A percentile compares a stretch with the other conserved stretches of the same genome.
phyloP scores from a whole-genome alignment of 2,888 invertebrate species.

The Luperina nickerlii region DNA sequence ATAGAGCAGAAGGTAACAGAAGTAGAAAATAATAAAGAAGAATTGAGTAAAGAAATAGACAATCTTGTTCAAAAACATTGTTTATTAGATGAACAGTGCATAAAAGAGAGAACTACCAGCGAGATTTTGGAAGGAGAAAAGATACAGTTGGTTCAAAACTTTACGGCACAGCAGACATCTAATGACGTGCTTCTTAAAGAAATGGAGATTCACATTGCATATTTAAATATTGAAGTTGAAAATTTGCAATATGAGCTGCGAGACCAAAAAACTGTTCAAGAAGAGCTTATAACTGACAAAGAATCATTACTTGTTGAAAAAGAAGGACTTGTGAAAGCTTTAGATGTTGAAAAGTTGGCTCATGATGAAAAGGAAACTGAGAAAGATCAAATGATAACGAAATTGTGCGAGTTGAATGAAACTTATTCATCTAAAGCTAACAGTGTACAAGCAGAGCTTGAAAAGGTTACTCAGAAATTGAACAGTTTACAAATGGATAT shows the following conservation, averaged over 20 bases:
- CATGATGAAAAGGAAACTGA: constrained; percentile 68
- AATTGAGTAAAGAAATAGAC: constrained; percentile 44
- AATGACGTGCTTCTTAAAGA: constrained; percentile 50
- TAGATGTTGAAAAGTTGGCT: constrained; percentile 68
- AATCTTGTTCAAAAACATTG: constrained; percentile 48
- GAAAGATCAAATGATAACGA: constrained; percentile 61
- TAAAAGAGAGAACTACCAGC: constrained; percentile 32
- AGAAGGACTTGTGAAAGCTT: constrained; percentile 61
- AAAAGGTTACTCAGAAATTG: constrained; percentile 61
- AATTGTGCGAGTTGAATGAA: constrained; percentile 65
- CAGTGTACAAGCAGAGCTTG: constrained; percentile 64
- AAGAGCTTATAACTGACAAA: constrained; percentile 61
- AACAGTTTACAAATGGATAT: constrained; percentile 67
- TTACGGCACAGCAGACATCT: constrained; percentile 49
- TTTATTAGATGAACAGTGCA: constrained; percentile 45
- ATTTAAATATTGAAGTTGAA: constrained; percentile 52
- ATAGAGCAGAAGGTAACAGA: constrained; percentile 57
- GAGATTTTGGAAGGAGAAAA: constrained; percentile 60
- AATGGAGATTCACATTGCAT: constrained; percentile 38
- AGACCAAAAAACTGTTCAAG: constrained; percentile 51
- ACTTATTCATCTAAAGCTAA: constrained; percentile 58
- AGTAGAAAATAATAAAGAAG: constrained; percentile 48
- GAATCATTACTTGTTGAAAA: constrained; percentile 63
- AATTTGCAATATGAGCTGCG: constrained; percentile 49
- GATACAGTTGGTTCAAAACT: constrained; percentile 40